Evolutionary conservation across 2,113 vertebrate genomes (phyloP).

Genomic region (Cavia porcellus): DNA sequence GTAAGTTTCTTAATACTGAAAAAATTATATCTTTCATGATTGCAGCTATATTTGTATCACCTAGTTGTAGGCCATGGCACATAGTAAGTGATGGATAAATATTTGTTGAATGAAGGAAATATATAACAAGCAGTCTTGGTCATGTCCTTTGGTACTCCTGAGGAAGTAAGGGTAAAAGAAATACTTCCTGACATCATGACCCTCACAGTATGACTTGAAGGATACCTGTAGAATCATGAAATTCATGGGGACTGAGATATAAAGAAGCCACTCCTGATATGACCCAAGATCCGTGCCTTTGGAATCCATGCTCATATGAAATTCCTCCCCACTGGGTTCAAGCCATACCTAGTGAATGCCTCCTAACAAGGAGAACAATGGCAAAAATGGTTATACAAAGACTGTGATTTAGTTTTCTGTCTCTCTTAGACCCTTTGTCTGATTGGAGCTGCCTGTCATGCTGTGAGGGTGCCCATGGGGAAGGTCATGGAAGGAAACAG

Average conservation of each 20-base stretch:
- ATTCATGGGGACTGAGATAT: background rate
- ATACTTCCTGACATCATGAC: background rate
- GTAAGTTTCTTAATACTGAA: background rate
- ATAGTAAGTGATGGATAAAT: background rate
- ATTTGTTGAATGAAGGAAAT: background rate
- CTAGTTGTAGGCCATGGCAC: background rate
- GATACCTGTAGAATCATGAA: background rate
- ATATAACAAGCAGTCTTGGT: background rate
- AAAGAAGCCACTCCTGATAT: background rate
- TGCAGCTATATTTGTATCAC: background rate
- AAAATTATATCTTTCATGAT: background rate
- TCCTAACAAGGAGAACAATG: background rate
- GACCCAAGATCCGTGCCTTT: background rate
- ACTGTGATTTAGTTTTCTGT: background rate
- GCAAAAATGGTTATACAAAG: background rate
- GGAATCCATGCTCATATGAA: background rate
- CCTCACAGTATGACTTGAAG: background rate
- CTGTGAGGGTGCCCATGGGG: background rate
- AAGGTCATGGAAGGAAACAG: background rate
- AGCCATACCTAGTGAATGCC: background rate
- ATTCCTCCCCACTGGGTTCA: background rate
- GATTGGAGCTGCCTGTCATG: too few species aligned
- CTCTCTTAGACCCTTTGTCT: conserved; percentile 1
- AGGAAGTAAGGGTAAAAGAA: background rate
- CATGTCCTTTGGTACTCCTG: background rate